phyloP scores from a whole-genome alignment of 2,797 vertebrate species.

The Enteromius viviparus region DNA sequence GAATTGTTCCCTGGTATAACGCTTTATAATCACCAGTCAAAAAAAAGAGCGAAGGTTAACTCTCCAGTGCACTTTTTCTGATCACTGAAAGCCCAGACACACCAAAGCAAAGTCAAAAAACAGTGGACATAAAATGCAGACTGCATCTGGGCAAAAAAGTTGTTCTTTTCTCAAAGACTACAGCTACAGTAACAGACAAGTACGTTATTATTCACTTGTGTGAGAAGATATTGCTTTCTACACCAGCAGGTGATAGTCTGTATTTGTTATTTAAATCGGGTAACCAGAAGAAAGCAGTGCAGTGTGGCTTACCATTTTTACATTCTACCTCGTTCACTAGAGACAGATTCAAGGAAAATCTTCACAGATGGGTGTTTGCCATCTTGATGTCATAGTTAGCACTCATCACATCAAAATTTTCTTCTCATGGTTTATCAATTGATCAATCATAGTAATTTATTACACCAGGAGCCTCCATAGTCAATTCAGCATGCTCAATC shows the following conservation, averaged over 20 bases:
- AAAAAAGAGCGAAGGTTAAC: neutral
- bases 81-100: neutral
- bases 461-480: neutral
- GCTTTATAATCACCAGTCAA: neutral
- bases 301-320: neutral
- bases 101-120: neutral
- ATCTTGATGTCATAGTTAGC: neutral
- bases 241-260: neutral
- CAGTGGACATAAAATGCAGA: neutral
- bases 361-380: neutral
- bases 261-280: neutral
- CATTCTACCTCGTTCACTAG: neutral
- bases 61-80: no score
- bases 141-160: neutral
- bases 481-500: neutral
- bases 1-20: neutral
- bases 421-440: neutral
- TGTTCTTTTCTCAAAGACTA: neutral
- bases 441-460: neutral
- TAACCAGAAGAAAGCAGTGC: neutral
- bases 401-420: neutral
- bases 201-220: neutral
- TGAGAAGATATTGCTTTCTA: neutral
- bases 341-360: neutral
- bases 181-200: neutral